These are phyloP conservation scores for Sarotherodon lohbergeri DNA, from an alignment of 2,113 vertebrate genomes.

Conservation along the genomic window DNA sequence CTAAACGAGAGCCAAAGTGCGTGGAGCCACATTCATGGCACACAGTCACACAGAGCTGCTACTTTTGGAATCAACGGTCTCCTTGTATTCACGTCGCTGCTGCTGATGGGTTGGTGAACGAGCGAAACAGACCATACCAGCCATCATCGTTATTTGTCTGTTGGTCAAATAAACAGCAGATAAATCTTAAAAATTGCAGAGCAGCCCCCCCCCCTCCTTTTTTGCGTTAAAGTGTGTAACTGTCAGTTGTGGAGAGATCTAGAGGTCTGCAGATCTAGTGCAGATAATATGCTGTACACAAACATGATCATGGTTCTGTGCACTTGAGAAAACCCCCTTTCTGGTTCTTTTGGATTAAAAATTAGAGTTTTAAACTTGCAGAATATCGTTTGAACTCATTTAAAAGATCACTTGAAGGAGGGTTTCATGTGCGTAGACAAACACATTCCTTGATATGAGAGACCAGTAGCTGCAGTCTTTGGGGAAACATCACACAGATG, in stretches of 20 bases:
- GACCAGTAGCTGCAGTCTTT: conserved; percentile 42
- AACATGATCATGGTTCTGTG: neutral
- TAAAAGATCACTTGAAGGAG: conserved; percentile 59
- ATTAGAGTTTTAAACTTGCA: neutral
- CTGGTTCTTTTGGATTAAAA: neutral
- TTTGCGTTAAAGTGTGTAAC: neutral
- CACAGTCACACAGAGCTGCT: neutral
- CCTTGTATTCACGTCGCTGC: neutral
- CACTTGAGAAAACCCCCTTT: neutral
- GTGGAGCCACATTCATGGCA: neutral
- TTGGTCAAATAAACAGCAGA: neutral
- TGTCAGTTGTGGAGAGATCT: neutral
- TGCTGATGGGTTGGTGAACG: neutral
- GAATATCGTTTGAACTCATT: neutral
- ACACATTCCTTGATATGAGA: conserved; percentile 69
- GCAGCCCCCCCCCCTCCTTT: neutral
- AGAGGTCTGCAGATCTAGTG: neutral
- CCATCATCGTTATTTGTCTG: neutral
- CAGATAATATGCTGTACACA: neutral
- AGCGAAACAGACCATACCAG: neutral
- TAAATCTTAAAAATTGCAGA: neutral
- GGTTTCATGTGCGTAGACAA: conserved; percentile 68
- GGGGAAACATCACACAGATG: neutral
- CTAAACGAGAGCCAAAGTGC: neutral
- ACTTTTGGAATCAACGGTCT: neutral